Percentiles rank a stretch among this genome's conserved stretches.
phyloP scores from a whole-genome alignment of 2,797 vertebrate species.

The Catharus ustulatus region DNA sequence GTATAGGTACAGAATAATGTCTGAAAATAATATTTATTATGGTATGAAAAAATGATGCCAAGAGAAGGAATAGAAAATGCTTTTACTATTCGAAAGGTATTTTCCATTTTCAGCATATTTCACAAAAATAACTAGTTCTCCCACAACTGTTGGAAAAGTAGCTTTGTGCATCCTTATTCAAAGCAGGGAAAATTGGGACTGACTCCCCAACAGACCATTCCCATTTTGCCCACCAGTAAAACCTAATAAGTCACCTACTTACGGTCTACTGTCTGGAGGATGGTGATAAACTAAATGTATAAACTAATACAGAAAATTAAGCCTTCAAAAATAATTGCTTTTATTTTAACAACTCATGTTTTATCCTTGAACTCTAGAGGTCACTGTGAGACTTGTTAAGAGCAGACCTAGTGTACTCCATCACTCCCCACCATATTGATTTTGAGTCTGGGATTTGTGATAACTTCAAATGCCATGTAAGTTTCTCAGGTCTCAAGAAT shows the following conservation, averaged over 20 bases:
- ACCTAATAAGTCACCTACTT: neutral
- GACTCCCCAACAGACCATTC: neutral
- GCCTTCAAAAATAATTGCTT: neutral
- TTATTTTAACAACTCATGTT: neutral
- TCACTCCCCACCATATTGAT: neutral
- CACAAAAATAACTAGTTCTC: neutral
- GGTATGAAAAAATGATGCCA: neutral
- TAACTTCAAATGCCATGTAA: neutral
- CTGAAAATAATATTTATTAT: neutral
- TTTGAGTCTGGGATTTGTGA: neutral
- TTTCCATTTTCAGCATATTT: neutral
- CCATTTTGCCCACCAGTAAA: neutral
- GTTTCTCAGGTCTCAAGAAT: neutral
- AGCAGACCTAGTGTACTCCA: neutral
- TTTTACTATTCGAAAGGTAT: neutral
- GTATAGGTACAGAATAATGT: neutral
- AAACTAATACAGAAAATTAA: neutral
- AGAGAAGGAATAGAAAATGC: neutral
- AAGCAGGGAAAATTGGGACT: neutral
- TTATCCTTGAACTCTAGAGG: slow-evolving; percentile 45
- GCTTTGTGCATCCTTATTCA: neutral
- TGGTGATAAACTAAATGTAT: neutral
- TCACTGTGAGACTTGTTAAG: slow-evolving; percentile 7
- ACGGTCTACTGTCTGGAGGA: neutral
- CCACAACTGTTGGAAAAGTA: neutral